Percentiles rank a stretch among this genome's conserved stretches.
These are phyloP conservation scores for Drosophila bifasciata DNA, from an alignment of 1,140 invertebrate genomes.

Conservation along the genomic window DNA sequence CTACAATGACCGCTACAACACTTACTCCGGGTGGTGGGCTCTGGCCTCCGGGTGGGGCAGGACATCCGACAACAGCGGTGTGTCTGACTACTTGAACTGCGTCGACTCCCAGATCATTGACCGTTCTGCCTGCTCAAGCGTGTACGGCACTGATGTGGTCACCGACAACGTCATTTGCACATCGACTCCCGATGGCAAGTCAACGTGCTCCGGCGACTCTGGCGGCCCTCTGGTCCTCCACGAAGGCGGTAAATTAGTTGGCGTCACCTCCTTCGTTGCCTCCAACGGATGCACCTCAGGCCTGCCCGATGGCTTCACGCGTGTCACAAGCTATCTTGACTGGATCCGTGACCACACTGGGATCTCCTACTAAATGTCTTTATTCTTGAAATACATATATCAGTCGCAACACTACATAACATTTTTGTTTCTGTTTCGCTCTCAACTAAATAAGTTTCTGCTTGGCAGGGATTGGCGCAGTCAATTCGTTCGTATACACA, in stretches of 20 bases:
- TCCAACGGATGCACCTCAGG: conserved; percentile 40
- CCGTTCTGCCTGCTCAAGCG: conserved; percentile 40
- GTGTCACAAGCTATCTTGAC: conserved; percentile 85
- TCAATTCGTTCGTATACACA: too few species aligned
- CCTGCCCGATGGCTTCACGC: conserved; percentile 84
- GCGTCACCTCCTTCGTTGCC: conserved; percentile 83
- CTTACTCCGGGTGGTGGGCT: conserved; percentile 16
- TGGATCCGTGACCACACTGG: conserved; percentile 84
- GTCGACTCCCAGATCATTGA: conserved; percentile 45
- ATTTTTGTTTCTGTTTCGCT: background rate
- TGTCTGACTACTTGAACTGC: conserved; percentile 47
- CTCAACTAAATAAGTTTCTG: background rate
- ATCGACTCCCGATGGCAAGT: conserved; percentile 36
- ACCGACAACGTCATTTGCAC: conserved; percentile 52
- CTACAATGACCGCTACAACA: conserved; percentile 8
- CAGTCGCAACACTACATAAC: background rate
- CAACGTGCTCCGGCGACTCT: conserved; percentile 84
- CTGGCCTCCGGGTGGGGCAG: conserved; percentile 39
- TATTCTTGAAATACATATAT: conserved; percentile 7
- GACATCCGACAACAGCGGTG: conserved; percentile 13
- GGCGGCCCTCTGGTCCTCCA: conserved; percentile 85
- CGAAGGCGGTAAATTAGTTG: conserved; percentile 83
- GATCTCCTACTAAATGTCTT: conserved; percentile 33
- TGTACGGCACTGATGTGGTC: conserved; percentile 38
- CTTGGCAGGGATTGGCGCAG: too few species aligned